These are phyloP conservation scores for Molanna angustata DNA, from an alignment of 2,888 invertebrate genomes.

Conservation along the genomic window DNA sequence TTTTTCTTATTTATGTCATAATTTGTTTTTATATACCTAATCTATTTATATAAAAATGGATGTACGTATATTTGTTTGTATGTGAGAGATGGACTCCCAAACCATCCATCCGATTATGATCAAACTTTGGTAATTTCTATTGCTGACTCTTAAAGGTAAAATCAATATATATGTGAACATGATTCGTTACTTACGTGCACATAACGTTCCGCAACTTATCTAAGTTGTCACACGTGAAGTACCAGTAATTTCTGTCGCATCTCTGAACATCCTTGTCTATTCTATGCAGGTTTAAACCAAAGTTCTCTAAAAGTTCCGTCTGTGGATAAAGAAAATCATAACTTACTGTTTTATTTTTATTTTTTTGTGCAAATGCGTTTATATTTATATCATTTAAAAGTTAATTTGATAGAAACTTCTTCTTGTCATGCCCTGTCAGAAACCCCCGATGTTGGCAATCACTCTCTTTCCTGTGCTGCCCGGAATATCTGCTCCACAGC, in stretches of 20 bases:
- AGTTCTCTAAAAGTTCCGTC: constrained; percentile 80
- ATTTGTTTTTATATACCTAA: no score
- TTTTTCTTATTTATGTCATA: no score
- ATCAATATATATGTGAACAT: no score
- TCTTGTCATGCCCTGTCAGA: no score
- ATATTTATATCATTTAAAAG: no score
- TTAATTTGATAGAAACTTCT: no score
- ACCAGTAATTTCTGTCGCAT: constrained; percentile 92
- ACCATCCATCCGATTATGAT: no score
- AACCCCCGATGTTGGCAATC: background rate
- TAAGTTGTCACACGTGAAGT: constrained; percentile 85
- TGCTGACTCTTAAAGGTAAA: no score
- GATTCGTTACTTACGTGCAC: constrained; percentile 90
- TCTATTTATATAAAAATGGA: no score
- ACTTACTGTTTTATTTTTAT: background rate
- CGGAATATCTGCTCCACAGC: background rate
- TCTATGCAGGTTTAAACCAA: constrained; percentile 86
- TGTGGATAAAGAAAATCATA: constrained; percentile 45
- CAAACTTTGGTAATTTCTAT: no score
- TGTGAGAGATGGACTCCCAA: no score
- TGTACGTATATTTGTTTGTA: no score
- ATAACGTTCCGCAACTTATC: constrained; percentile 92
- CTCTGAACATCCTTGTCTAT: constrained; percentile 96
- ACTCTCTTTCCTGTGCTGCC: background rate
- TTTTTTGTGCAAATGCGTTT: background rate